Conservation (phyloP, 2,797 vertebrate genomes). For the Molossus molossus region DNA sequence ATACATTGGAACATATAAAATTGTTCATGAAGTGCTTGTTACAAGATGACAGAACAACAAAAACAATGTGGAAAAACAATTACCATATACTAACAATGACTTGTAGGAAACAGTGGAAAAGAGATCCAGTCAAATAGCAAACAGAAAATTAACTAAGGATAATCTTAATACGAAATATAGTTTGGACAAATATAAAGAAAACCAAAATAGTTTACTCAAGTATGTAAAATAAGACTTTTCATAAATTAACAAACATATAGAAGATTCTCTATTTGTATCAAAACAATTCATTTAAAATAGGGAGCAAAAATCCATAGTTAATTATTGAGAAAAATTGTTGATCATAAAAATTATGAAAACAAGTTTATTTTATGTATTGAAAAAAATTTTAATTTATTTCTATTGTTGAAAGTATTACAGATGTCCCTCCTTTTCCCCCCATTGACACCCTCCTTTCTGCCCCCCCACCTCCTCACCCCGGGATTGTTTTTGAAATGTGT, state of each 20-base stretch:
- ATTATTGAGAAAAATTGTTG: not conserved
- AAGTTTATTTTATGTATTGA: not conserved
- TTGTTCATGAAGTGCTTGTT: constrained; percentile 29
- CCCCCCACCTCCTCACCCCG: no score
- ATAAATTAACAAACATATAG: not conserved
- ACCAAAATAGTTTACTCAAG: not conserved
- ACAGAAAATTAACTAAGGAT: constrained; percentile 7
- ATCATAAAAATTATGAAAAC: not conserved
- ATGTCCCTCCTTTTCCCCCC: no score
- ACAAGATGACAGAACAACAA: not conserved
- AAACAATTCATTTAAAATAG: not conserved
- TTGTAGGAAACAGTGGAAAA: not conserved
- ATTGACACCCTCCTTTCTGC: no score
- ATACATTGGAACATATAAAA: not conserved
- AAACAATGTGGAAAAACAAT: not conserved
- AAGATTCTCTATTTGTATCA: not conserved
- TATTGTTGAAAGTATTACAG: no score
- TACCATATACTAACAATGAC: not conserved
- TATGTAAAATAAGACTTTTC: not conserved
- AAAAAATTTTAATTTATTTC: no score
- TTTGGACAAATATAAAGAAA: not conserved
- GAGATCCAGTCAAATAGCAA: not conserved
- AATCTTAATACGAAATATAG: not conserved
- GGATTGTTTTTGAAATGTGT: not conserved
- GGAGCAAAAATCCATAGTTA: not conserved